Conservation (phyloP, 2,113 vertebrate species). For the Pampusana beccarii region DNA sequence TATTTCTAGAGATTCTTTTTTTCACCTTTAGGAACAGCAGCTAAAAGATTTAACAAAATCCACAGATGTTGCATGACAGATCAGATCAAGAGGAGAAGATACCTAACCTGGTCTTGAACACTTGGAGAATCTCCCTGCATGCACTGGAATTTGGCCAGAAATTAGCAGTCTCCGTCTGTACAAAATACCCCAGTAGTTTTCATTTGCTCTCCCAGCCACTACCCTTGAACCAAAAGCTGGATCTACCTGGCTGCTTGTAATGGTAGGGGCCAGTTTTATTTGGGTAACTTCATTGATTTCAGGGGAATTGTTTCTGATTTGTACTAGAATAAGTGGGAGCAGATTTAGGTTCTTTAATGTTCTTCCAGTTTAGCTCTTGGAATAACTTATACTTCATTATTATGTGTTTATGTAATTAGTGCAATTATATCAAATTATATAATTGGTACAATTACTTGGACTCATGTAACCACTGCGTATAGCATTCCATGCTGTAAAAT, state of each 20-base stretch:
- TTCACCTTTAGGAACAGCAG: background rate
- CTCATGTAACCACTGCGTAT: slow-evolving; percentile 64
- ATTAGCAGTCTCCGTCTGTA: background rate
- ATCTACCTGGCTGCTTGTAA: slow-evolving; percentile 5
- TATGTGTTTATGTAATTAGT: slow-evolving; percentile 55
- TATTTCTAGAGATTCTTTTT: background rate
- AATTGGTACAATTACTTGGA: slow-evolving; percentile 64
- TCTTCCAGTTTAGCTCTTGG: slow-evolving; percentile 69
- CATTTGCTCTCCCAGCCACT: background rate
- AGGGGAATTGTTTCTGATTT: slow-evolving; percentile 67
- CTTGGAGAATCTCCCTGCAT: background rate
- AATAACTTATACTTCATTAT: slow-evolving; percentile 62
- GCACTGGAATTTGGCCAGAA: background rate
- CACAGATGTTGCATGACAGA: background rate
- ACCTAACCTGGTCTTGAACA: background rate
- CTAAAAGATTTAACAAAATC: background rate
- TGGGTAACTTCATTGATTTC: slow-evolving; percentile 61
- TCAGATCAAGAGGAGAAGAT: background rate
- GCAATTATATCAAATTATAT: slow-evolving; percentile 68
- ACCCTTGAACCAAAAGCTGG: background rate
- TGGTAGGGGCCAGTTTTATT: slow-evolving; percentile 16
- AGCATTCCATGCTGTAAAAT: slow-evolving; percentile 61
- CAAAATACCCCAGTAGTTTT: slow-evolving; percentile 10
- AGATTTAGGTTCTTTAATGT: slow-evolving; percentile 66
- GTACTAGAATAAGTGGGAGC: slow-evolving; percentile 63